A percentile compares a stretch with the other conserved stretches of the same genome.
Conservation (phyloP, 23 tunicate genomes). For the Ciona savignyi region DNA sequence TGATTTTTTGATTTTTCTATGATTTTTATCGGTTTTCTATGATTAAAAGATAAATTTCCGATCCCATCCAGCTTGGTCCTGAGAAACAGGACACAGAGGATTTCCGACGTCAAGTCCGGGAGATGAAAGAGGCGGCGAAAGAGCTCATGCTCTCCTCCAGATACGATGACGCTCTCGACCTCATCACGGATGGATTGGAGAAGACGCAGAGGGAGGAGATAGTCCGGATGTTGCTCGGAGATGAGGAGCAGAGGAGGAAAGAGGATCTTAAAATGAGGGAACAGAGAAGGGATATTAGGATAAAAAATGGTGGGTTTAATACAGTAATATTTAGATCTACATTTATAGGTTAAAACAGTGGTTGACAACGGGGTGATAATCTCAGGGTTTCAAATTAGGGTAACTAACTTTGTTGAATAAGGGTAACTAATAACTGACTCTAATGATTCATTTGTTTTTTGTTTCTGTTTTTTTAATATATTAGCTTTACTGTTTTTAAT, state of each 20-base stretch:
- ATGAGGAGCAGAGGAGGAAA: constrained; percentile 46
- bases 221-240: constrained; percentile 34
- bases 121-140: constrained; percentile 3
- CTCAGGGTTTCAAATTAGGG: no score
- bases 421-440: no score
- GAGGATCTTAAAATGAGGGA: constrained; percentile 32
- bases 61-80: neutral
- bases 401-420: no score
- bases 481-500: no score
- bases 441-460: no score
- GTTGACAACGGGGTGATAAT: no score
- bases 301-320: constrained; percentile 38
- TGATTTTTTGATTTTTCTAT: neutral
- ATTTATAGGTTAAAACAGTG: no score
- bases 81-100: neutral
- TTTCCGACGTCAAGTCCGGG: neutral
- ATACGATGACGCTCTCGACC: constrained; percentile 54
- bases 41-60: no score
- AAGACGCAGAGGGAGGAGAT: constrained; percentile 38
- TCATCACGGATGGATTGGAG: constrained; percentile 47
- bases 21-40: no score
- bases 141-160: constrained; percentile 52
- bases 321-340: neutral
- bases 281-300: constrained; percentile 37
- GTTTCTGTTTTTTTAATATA: no score